These are phyloP conservation scores for Geotrypetes seraphini DNA, from an alignment of 2,797 vertebrate species.

Conservation along the genomic window DNA sequence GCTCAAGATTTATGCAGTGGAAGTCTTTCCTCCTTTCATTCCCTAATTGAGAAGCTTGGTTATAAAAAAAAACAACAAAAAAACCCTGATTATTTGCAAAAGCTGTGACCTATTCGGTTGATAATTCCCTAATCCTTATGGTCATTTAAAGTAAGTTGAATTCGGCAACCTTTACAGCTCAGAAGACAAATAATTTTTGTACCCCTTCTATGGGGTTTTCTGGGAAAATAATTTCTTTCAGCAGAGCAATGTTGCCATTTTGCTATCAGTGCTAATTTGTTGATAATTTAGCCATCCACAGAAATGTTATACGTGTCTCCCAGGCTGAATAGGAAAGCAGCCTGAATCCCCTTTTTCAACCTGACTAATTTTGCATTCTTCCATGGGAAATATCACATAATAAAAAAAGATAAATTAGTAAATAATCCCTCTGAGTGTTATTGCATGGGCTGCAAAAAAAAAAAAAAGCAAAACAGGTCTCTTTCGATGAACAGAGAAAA, in stretches of 20 bases:
- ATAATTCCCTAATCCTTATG: constrained; percentile 25
- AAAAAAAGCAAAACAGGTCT: constrained; percentile 10
- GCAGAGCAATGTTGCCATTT: constrained; percentile 31
- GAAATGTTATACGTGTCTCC: constrained; percentile 58
- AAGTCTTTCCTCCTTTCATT: constrained; percentile 8
- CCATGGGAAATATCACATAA: constrained; percentile 31
- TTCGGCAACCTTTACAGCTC: constrained; percentile 16
- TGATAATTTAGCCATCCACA: constrained; percentile 62
- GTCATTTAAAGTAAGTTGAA: constrained; percentile 23
- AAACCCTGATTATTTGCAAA: constrained; percentile 27
- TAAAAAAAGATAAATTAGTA: constrained; percentile 31
- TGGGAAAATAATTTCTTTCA: constrained; percentile 22
- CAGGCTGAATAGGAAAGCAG: constrained; percentile 36
- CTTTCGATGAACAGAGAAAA: constrained; percentile 5
- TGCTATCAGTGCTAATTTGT: constrained; percentile 60
- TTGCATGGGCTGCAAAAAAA: constrained; percentile 1
- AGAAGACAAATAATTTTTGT: constrained; percentile 31
- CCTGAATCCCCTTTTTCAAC: constrained; percentile 44
- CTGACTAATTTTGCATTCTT: constrained; percentile 41
- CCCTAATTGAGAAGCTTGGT: constrained; percentile 11
- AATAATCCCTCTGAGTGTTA: constrained; percentile 29
- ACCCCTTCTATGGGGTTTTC: constrained; percentile 19
- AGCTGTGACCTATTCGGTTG: constrained; percentile 22
- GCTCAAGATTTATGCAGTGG: neutral
- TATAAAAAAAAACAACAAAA: constrained; percentile 26